Percentiles rank a stretch among this genome's conserved stretches.
Conservation (phyloP, 1,140 invertebrate genomes). For the Zaprionus capensis region DNA sequence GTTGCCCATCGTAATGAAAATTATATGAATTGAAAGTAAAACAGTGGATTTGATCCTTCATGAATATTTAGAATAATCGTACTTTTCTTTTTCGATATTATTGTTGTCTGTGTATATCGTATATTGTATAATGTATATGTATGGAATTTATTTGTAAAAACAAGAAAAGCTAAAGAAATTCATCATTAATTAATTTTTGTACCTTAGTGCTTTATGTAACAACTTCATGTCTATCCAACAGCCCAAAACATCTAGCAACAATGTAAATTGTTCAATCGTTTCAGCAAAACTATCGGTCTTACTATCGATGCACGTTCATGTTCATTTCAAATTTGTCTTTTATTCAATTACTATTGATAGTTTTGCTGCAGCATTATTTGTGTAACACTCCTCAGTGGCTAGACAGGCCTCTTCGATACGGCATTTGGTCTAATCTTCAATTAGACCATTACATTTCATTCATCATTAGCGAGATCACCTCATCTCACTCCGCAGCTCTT, state of each 20-base stretch:
- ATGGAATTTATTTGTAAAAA: slow-evolving; percentile 50
- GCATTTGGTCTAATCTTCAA: slow-evolving; percentile 12
- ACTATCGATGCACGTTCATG: slow-evolving; percentile 8
- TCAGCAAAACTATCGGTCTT: background rate
- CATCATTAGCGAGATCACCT: slow-evolving; percentile 27
- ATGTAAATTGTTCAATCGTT: background rate
- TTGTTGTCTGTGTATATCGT: slow-evolving; percentile 64
- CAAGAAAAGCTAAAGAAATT: slow-evolving; percentile 18
- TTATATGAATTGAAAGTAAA: slow-evolving; percentile 84
- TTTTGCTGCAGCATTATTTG: background rate
- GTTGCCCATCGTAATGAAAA: slow-evolving; percentile 63
- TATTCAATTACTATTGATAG: background rate
- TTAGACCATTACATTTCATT: slow-evolving; percentile 15
- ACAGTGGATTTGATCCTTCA: slow-evolving; percentile 85
- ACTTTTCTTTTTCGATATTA: slow-evolving; percentile 73
- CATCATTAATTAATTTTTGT: slow-evolving; percentile 39
- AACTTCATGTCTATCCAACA: slow-evolving; percentile 23
- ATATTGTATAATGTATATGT: slow-evolving; percentile 68
- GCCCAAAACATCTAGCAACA: background rate
- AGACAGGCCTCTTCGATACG: slow-evolving; percentile 3
- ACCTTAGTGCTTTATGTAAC: slow-evolving; percentile 41
- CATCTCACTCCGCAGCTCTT: slow-evolving; percentile 45
- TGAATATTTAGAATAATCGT: slow-evolving; percentile 59
- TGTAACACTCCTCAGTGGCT: background rate
- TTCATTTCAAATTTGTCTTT: background rate